Base-by-base conservation (phyloP, 2,888 invertebrate genomes). In the Philaethria dido region DNA sequence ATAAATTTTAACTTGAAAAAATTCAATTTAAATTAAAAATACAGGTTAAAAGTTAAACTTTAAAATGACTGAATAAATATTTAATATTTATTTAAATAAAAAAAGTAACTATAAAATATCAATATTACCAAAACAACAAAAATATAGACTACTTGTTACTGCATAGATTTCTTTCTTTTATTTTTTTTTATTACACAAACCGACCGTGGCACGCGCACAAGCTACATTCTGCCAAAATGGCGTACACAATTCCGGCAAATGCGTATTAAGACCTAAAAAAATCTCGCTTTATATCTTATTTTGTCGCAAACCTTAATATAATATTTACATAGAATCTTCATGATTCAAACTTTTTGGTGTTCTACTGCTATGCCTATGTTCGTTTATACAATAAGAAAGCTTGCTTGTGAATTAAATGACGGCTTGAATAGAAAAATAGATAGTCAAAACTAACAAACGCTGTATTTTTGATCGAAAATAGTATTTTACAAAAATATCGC, bases 301-400 rank as follows among this genome's bases (percentile, higher is more conserved):
- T 63, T 65, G 61, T 64, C 71, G 69, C 70, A 66, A 72, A 66
- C 66, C 67, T 72, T 72, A 73, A 64, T 39, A 60, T 62, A 66
- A 68, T 73, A 75, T 73, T 69, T 73, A 74, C 73, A 74, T 57
- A 61, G 69, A 68, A 68, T 61, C 50, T 61, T 57, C 57, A 65
- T 66, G 66, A 71, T 69, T 71, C 54, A 57, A 74, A 71, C 62
- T 64, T 73, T 75, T 73, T 74, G 74, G 72, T 74, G 71, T 71
- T 68, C 64, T 62, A 71, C 57, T 62, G 44, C 65, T 64, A 59
- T 59, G 50, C 33, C 39, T 29, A 29, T 55, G 55, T 25, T 69
- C 44, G 36, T 55, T 64, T 36, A 61, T 64, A 69, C 66, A 68
- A 39, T 62, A 54, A 48, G n/a, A 22, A 64, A 66, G 59, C 60